Percentiles rank a stretch among this genome's conserved stretches.
Evolutionary conservation across 2,888 invertebrate genomes (phyloP).

Genomic region (Agrotis ipsilon): DNA sequence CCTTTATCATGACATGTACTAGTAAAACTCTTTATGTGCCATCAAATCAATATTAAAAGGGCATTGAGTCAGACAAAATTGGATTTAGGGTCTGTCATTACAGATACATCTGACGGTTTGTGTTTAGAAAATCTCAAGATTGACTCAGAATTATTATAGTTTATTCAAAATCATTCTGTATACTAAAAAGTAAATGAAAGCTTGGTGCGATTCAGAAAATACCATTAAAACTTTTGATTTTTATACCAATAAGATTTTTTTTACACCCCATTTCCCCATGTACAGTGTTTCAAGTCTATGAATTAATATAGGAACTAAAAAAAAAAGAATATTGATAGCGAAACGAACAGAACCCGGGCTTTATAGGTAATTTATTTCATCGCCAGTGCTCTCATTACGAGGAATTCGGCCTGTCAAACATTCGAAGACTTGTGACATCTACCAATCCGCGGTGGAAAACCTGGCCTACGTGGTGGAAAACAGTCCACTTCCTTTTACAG

Average conservation of each 20-base stretch:
- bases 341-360: not conserved
- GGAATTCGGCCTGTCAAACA: too few species aligned
- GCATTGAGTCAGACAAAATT: conserved; percentile 90
- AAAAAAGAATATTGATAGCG: not conserved
- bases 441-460: too few species aligned
- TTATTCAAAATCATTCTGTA: conserved; percentile 90
- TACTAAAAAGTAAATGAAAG: conserved; percentile 91
- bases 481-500: too few species aligned
- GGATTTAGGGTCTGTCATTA: conserved; percentile 80
- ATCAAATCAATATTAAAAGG: conserved; percentile 78
- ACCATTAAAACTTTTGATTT: conserved; percentile 92
- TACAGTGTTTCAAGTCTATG: not conserved
- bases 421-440: too few species aligned
- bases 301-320: not conserved
- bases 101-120: conserved; percentile 81
- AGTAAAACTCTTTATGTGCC: conserved; percentile 81
- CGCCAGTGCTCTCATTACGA: too few species aligned
- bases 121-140: conserved; percentile 82
- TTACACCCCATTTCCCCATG: conserved; percentile 62
- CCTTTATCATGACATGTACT: conserved; percentile 67
- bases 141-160: conserved; percentile 87
- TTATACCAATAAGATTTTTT: conserved; percentile 89
- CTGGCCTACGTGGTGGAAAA: too few species aligned
- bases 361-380: too few species aligned
- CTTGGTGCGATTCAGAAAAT: conserved; percentile 91